Percentiles rank a stretch among this genome's conserved stretches.
Evolutionary conservation across 2,113 vertebrate genomes (phyloP).

Genomic region (Aspidoscelis tigris): DNA sequence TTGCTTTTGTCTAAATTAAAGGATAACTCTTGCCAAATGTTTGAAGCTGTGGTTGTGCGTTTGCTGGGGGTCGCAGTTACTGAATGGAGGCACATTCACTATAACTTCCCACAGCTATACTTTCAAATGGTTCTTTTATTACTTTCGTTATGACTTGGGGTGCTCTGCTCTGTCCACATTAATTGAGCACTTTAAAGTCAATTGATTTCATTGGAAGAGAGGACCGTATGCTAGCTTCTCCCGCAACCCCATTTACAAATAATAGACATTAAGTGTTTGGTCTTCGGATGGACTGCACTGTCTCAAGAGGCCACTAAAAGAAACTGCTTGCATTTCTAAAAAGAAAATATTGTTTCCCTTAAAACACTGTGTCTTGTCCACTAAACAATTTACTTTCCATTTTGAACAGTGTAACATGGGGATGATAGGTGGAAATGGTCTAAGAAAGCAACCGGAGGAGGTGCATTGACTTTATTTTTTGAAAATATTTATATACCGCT

Average conservation of each 20-base stretch:
- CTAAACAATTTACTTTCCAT: background rate
- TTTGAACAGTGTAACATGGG: background rate
- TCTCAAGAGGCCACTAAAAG: slow-evolving; percentile 32
- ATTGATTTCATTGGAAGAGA: background rate
- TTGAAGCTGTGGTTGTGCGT: slow-evolving; percentile 68
- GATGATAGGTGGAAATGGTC: background rate
- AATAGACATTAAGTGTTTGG: too few species aligned
- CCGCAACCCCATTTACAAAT: background rate
- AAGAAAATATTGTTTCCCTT: background rate
- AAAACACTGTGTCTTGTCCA: background rate
- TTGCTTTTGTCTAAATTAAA: slow-evolving; percentile 80
- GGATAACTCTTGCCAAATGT: slow-evolving; percentile 81
- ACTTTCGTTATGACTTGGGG: background rate
- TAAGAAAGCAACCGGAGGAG: background rate
- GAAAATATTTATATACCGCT: too few species aligned
- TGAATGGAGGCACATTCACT: slow-evolving; percentile 63
- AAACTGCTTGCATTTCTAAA: background rate
- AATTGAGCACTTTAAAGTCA: slow-evolving; percentile 1
- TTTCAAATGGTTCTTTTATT: slow-evolving; percentile 65
- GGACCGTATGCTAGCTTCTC: background rate
- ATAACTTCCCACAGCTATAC: slow-evolving; percentile 68
- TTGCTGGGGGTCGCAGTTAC: slow-evolving; percentile 70
- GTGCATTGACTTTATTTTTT: too few species aligned
- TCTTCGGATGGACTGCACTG: background rate
- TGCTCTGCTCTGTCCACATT: background rate